These are phyloP conservation scores for Eristalis intricaria DNA, from an alignment of 2,888 invertebrate species.

Conservation along the genomic window DNA sequence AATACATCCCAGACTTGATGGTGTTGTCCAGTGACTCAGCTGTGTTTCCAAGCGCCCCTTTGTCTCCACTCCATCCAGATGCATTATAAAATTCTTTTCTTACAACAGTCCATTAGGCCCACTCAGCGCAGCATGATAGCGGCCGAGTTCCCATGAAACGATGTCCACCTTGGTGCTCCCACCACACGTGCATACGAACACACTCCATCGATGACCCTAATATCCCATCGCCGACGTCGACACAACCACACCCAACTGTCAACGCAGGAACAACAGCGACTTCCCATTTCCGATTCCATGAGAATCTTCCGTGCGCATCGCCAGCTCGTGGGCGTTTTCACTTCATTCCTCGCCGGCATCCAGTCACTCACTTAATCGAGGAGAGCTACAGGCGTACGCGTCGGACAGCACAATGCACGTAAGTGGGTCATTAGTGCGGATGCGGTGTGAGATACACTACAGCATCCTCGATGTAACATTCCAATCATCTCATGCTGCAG, in stretches of 20 bases:
- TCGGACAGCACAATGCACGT: slow-evolving; percentile 5
- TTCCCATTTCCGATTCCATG: slow-evolving; percentile 38
- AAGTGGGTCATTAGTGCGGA: slow-evolving; percentile 67
- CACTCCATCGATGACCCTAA: slow-evolving; percentile 49
- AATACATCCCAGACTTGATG: too few relatives aligned
- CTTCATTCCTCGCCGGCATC: not conserved
- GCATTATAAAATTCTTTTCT: not conserved
- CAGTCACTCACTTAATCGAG: not conserved
- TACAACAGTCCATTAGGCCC: slow-evolving; percentile 16
- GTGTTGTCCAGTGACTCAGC: too few relatives aligned
- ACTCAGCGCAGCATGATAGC: slow-evolving; percentile 31
- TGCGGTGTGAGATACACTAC: not conserved
- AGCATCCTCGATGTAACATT: slow-evolving; percentile 6
- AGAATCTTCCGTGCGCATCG: slow-evolving; percentile 11
- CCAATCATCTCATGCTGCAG: slow-evolving; percentile 3
- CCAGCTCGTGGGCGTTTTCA: not conserved
- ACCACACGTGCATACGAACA: not conserved
- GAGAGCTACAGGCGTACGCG: not conserved
- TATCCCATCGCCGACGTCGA: slow-evolving; percentile 44
- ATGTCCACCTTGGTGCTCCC: slow-evolving; percentile 34
- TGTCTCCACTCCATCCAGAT: not conserved
- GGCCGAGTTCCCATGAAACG: slow-evolving; percentile 26
- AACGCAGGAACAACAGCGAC: slow-evolving; percentile 7
- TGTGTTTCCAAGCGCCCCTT: not conserved
- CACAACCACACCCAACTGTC: slow-evolving; percentile 59